These are phyloP conservation scores for Graphium colonna DNA, from an alignment of 2,888 invertebrate species.

Conservation along the genomic window DNA sequence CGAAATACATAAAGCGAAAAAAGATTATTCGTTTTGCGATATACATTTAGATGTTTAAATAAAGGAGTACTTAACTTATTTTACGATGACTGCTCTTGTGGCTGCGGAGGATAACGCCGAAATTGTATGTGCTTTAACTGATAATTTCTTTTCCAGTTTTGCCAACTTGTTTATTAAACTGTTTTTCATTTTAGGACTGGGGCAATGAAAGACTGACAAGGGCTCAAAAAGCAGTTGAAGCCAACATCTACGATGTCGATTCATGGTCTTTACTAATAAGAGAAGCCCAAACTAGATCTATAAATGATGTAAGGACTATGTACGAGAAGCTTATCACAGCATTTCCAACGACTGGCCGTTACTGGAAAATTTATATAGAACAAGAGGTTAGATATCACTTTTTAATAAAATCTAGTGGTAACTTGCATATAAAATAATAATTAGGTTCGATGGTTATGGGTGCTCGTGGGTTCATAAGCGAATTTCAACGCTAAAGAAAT, in stretches of 20 bases:
- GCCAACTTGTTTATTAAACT: neutral
- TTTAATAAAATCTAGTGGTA: too few species aligned
- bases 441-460: too few species aligned
- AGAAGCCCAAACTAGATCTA: conserved; percentile 93
- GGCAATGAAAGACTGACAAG: conserved; percentile 91
- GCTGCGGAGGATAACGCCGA: conserved; percentile 50
- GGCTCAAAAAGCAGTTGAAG: conserved; percentile 92
- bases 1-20: too few species aligned
- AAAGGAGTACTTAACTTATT: neutral
- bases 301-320: conserved; percentile 93
- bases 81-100: conserved; percentile 25
- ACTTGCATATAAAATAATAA: too few species aligned
- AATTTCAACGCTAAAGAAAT: too few species aligned
- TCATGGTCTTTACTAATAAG: conserved; percentile 98
- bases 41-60: too few species aligned
- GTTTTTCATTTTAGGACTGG: conserved; percentile 84
- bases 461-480: too few species aligned
- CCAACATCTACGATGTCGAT: conserved; percentile 96
- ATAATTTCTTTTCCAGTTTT: neutral
- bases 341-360: conserved; percentile 97
- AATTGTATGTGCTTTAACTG: conserved; percentile 47
- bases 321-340: conserved; percentile 97
- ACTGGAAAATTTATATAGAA: conserved; percentile 99
- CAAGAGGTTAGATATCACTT: conserved; percentile 95
- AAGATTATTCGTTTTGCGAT: too few species aligned